phyloP scores from a whole-genome alignment of 2,113 vertebrate species.

The Uropsilus gracilis region DNA sequence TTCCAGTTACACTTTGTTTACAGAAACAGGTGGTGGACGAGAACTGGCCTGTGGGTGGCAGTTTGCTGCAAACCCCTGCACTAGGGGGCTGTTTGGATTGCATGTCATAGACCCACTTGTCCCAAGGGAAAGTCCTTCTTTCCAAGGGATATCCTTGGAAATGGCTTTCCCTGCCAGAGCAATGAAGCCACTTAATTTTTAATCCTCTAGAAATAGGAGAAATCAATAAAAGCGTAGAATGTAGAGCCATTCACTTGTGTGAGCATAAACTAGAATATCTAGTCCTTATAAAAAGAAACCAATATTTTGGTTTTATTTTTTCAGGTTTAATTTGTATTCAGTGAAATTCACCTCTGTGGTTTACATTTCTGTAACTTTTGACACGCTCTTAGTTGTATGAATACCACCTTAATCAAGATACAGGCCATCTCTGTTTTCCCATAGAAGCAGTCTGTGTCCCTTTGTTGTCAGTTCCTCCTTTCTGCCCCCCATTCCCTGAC shows the following conservation, averaged over 20 bases:
- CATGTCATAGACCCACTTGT: background rate
- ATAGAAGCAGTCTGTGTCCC: background rate
- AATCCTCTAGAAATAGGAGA: constrained; percentile 41
- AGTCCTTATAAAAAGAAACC: background rate
- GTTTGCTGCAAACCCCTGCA: background rate
- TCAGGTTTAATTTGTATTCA: background rate
- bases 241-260: background rate
- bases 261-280: background rate
- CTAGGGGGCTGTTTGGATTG: background rate
- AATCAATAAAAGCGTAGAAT: background rate
- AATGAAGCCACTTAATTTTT: background rate
- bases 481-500: background rate
- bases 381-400: background rate
- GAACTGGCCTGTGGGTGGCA: background rate
- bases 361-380: background rate
- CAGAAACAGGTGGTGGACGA: background rate
- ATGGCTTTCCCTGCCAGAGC: constrained; percentile 30
- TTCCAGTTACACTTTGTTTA: background rate
- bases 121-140: too few species aligned
- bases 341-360: background rate
- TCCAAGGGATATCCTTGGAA: too few species aligned
- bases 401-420: background rate
- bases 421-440: background rate
- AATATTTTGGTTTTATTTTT: background rate
- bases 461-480: background rate